Base-by-base conservation (phyloP, 2,888 invertebrate genomes). In the Lagria hirta region DNA sequence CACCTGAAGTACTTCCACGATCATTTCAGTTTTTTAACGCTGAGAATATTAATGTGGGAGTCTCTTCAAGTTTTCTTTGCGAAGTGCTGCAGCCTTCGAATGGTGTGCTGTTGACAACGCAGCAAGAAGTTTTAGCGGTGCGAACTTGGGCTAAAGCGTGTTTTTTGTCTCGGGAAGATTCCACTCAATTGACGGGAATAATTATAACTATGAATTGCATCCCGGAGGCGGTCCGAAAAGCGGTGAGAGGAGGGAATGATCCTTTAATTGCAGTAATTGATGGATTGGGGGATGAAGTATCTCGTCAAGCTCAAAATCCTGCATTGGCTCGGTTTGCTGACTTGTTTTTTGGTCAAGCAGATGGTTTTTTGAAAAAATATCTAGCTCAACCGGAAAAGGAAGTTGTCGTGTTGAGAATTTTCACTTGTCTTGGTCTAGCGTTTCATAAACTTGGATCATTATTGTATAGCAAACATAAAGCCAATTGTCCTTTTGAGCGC, bases 401-500 rank as follows among this genome's bases (percentile, higher is more conserved):
- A 43, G 48, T 56, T 3, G 37, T 62, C 2, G 56, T 66, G 24
- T 47, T 64, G n/a, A 52, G 65, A 20, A 55, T 70, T 10, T 70
- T 66, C 48, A 63, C 63, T 3, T 56, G 56, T 38, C 48, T 67
- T 3, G 61, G 66, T 1, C 32, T 68, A 21, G 52, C 66, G 3
- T 64, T 69, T 28, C 37, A 27, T 10, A 47, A 47, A 37, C 32
- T 47, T 15, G 61, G 66, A 0, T 51, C 55, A 5, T 49, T 68
- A 15, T 42, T 72, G 14, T 72, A 72, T 36, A 57, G 62, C 23
- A 59, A 63, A 38, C 61, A 64, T 12, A 68, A 62, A 37, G 47
- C 62, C 7, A 72, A 65, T 23, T 76, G 75, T 43, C 71, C 77
- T 27, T 72, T 78, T 20, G 77, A 75, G 37, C 66, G 73, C 38